Percentiles rank a stretch among this genome's conserved stretches.
Evolutionary conservation across 2,113 vertebrate species (phyloP).

Genomic region (Leucosticte australis): DNA sequence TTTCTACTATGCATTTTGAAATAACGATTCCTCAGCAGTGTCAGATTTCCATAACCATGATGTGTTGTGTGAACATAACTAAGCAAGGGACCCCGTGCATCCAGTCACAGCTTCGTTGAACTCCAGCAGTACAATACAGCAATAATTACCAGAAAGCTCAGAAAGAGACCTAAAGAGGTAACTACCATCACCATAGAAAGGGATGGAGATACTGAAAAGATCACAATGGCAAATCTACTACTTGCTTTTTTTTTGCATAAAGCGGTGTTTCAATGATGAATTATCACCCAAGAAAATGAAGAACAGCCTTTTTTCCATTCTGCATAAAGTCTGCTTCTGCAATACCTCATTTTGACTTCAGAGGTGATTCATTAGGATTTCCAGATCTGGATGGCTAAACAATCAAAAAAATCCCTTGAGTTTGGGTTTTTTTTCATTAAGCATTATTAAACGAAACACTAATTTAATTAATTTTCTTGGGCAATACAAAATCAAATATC

Average conservation of each 20-base stretch:
- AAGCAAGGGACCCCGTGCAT: background rate
- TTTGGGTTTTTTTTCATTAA: background rate
- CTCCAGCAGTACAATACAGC: background rate
- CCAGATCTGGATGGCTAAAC: background rate
- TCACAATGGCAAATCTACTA: background rate
- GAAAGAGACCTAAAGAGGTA: background rate
- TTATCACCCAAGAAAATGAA: background rate
- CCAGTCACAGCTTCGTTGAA: background rate
- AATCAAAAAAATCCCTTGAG: background rate
- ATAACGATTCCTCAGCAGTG: background rate
- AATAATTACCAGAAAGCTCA: background rate
- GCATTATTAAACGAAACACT: constrained; percentile 6
- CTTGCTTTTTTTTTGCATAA: background rate
- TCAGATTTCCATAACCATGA: background rate
- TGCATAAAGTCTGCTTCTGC: background rate
- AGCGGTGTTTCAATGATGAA: background rate
- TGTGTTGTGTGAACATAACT: background rate
- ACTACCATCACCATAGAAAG: background rate
- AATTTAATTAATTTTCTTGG: constrained; percentile 14
- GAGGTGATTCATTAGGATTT: constrained; percentile 15
- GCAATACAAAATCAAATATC: background rate
- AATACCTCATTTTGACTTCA: background rate
- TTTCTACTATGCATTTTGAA: background rate
- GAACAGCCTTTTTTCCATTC: background rate
- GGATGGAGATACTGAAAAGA: background rate